These are phyloP conservation scores for Orius laevigatus DNA, from an alignment of 1,140 invertebrate species.

Conservation along the genomic window DNA sequence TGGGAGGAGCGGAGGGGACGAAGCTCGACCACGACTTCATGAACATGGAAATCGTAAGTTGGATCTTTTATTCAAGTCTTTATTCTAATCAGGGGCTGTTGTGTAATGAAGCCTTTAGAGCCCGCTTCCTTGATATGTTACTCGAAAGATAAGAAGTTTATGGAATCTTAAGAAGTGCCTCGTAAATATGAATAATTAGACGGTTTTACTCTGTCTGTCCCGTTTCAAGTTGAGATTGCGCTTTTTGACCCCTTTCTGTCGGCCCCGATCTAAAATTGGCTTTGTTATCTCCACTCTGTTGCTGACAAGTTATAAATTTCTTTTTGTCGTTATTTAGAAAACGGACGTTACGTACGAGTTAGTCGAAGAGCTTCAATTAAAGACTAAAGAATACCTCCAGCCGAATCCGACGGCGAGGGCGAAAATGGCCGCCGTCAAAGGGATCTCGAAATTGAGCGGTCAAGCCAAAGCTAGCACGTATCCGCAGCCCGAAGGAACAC, in stretches of 20 bases:
- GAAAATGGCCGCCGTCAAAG: conserved; percentile 89
- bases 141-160: no score
- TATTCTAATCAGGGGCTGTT: background rate
- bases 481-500: conserved; percentile 92
- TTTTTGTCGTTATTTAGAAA: conserved; percentile 47
- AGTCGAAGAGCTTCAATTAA: conserved; percentile 86
- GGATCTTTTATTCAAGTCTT: background rate
- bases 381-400: conserved; percentile 97
- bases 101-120: no score
- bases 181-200: no score
- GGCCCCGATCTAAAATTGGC: background rate
- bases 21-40: conserved; percentile 96
- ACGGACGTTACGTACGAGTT: conserved; percentile 90
- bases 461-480: conserved; percentile 86
- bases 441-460: conserved; percentile 72
- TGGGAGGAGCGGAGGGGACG: conserved; percentile 98
- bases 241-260: background rate
- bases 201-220: background rate
- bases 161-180: no score
- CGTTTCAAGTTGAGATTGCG: background rate
- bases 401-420: conserved; percentile 92
- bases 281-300: background rate
- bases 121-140: no score
- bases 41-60: conserved; percentile 94
- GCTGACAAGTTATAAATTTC: background rate